Conservation (phyloP, 1,140 invertebrate genomes). For the Cyclina sinensis region DNA sequence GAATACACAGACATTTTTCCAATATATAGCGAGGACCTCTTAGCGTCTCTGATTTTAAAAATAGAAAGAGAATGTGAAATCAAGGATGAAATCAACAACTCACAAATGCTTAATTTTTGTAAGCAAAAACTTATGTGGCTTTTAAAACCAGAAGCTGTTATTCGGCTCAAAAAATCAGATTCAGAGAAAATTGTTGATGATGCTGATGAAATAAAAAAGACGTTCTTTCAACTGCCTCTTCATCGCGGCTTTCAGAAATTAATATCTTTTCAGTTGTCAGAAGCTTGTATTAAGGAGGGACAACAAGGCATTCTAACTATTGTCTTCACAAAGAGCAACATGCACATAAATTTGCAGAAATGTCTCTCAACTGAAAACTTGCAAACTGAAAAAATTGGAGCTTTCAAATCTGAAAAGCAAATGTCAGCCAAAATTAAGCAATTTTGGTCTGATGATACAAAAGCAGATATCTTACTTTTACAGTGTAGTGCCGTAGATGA, state of each 20-base stretch:
- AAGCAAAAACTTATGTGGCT: constrained; percentile 17
- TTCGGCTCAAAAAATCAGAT: background rate
- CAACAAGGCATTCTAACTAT: background rate
- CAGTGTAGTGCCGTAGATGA: constrained; percentile 59
- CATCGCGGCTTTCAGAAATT: constrained; percentile 40
- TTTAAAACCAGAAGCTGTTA: constrained; percentile 44
- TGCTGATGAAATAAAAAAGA: background rate
- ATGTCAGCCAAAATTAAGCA: constrained; percentile 13
- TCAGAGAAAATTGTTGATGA: background rate
- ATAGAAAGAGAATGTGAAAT: background rate
- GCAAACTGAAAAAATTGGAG: constrained; percentile 64
- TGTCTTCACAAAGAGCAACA: constrained; percentile 54
- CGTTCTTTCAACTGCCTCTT: constrained; percentile 44
- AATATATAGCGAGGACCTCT: constrained; percentile 41
- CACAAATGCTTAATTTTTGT: background rate
- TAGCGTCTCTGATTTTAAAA: constrained; percentile 12
- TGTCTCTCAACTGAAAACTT: background rate
- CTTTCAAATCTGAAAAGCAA: constrained; percentile 69
- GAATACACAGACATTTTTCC: constrained; percentile 13
- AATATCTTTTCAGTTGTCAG: background rate
- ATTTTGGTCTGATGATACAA: constrained; percentile 30
- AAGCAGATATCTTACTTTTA: constrained; percentile 53
- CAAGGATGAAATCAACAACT: no score
- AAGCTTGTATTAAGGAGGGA: background rate
- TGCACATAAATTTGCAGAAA: constrained; percentile 5